These are phyloP conservation scores for Gymnopithys bicolor DNA, from an alignment of 2,797 vertebrate genomes.

Conservation along the genomic window DNA sequence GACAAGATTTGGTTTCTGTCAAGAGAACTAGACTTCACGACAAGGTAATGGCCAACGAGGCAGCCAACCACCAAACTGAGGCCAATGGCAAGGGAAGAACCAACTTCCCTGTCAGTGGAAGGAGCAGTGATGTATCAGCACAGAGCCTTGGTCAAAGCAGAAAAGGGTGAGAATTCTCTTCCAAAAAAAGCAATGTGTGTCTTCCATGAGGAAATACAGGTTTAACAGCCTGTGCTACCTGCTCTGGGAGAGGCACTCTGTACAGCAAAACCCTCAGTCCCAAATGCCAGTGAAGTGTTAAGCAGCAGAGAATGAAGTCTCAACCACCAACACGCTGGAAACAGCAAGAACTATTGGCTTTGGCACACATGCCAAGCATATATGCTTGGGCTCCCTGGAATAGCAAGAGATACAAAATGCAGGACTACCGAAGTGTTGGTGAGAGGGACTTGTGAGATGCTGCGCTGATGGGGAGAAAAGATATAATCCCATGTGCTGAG, in stretches of 20 bases:
- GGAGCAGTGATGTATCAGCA: neutral
- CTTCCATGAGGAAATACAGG: neutral
- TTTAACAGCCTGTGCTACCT: neutral
- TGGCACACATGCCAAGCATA: neutral
- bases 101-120: neutral
- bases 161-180: conserved; percentile 1
- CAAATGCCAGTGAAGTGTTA: neutral
- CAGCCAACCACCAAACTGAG: neutral
- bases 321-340: neutral
- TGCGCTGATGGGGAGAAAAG: neutral
- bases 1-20: neutral
- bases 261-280: neutral
- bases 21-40: neutral
- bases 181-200: neutral
- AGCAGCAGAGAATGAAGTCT: neutral
- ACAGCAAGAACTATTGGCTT: conserved; percentile 17
- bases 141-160: neutral
- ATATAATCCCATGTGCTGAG: neutral
- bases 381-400: neutral
- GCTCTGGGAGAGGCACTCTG: neutral
- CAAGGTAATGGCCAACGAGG: neutral
- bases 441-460: neutral
- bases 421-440: neutral
- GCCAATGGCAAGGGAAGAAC: neutral
- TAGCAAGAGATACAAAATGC: neutral